Base-by-base conservation (phyloP, 2,797 vertebrate species). In the Corythornis leucogaster region DNA sequence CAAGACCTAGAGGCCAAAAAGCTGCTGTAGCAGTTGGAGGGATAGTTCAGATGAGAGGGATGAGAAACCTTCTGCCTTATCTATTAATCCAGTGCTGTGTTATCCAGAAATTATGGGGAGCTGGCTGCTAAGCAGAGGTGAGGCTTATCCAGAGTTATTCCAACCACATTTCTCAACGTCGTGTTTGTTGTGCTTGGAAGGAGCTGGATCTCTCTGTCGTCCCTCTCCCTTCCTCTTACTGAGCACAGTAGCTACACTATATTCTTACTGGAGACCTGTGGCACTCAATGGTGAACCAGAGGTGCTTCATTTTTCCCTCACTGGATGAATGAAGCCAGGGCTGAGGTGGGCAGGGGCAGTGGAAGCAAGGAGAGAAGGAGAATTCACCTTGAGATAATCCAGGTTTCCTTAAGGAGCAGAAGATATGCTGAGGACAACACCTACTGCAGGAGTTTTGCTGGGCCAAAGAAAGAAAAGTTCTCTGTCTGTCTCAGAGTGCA, bases 151-250 rank as follows among this genome's bases (percentile, higher is more conserved):
- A 76, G 84, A 92, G 79, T 85, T 94, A 90, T 61, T 93, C 90
- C 53, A 12, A 76, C 81, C 0, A 0, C 84, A 83, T 96, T 96
- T 93, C 92, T 94, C 93, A 92, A 83, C 26, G 6, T 94, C 81
- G 16, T 75, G 76, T 96, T 96, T 96, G 96, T 96, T 96, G 95
- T 96, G 84, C 90, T 96, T 96, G 96, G 96, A 96, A 89, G 76
- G 75, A 78, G 1, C 90, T 67, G 92, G 62, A 85, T 83, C 2
- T 2, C 69, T 91, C 94, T 85, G 93, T 57, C 67, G 2, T 93
- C 77, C 92, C 85, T 70, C 74, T 57, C 85, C 12, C 85, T 94
- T 84, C 59, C 76, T 95, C 90, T 70, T 68, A 48, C 86, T 57
- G 73, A 92, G 42, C 85, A 94, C 94, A 95, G 94, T 95, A 95